Conservation (phyloP, 2,797 vertebrate species). For the Dallia pectoralis region DNA sequence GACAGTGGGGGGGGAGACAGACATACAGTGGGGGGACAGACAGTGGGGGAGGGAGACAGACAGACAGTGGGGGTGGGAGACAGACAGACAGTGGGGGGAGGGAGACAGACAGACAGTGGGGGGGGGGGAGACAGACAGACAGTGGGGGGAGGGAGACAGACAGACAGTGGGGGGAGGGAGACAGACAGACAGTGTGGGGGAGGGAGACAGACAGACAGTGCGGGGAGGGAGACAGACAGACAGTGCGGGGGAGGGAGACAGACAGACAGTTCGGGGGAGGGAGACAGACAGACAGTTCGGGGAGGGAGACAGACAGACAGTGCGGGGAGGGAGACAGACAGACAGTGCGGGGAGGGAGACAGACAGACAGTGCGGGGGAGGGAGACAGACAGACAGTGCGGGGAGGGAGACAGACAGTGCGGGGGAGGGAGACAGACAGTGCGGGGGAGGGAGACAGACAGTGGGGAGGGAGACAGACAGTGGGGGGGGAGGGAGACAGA, state of each 20-base stretch:
- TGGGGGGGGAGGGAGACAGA: no score
- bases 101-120: background rate
- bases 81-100: no score
- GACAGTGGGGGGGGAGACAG: slow-evolving; percentile 26
- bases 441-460: slow-evolving; percentile 3
- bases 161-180: no score
- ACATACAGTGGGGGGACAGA: no score
- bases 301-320: no score
- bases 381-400: slow-evolving; percentile 47
- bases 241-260: no score
- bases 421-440: no score
- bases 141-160: slow-evolving; percentile 28
- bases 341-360: slow-evolving; percentile 20
- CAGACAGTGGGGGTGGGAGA: no score
- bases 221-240: slow-evolving; percentile 46
- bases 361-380: slow-evolving; percentile 57
- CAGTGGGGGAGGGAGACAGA: slow-evolving; percentile 36
- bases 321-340: background rate
- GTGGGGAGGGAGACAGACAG: slow-evolving; percentile 46
- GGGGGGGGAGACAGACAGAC: slow-evolving; percentile 50
- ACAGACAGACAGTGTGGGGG: no score
- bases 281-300: no score
- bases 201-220: slow-evolving; percentile 7
- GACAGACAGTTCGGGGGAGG: slow-evolving; percentile 40
- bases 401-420: no score